Conservation (phyloP, 2,888 invertebrate genomes). For the Ernsta delagoae region DNA sequence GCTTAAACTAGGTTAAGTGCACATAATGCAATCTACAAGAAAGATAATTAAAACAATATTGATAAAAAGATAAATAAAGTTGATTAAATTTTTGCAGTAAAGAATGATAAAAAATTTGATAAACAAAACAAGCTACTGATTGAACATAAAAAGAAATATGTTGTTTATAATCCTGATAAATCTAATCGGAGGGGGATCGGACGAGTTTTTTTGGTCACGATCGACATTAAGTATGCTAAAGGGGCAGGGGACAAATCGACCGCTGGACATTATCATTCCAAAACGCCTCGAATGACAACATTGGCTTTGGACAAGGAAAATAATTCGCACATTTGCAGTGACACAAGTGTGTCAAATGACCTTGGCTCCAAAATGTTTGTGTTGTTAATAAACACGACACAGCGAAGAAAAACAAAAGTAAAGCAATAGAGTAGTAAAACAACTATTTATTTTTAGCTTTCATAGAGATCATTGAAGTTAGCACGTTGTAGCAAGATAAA, state of each 20-base stretch:
- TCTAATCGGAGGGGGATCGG: constrained; percentile 9
- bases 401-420: not conserved
- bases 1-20: not conserved
- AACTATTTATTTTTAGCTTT: not conserved
- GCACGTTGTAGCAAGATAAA: constrained; percentile 3
- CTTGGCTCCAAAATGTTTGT: constrained; percentile 38
- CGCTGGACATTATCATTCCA: constrained; percentile 1
- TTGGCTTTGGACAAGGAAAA: constrained; percentile 15
- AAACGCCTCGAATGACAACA: constrained; percentile 8
- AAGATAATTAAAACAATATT: constrained; percentile 1
- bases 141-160: not conserved
- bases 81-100: constrained; percentile 8
- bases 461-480: not conserved
- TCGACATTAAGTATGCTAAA: not conserved
- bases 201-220: constrained; percentile 3
- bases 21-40: not conserved
- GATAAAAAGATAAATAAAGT: not conserved
- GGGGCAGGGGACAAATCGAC: constrained; percentile 14
- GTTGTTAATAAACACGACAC: not conserved
- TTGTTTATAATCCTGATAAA: constrained; percentile 9
- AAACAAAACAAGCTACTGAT: constrained; percentile 7
- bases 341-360: constrained; percentile 15
- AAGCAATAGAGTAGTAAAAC: not conserved
- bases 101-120: constrained; percentile 13
- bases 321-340: not conserved